A percentile compares a stretch with the other conserved stretches of the same genome.
Conservation (phyloP, 2,797 vertebrate genomes). For the Rhabdomys pumilio region DNA sequence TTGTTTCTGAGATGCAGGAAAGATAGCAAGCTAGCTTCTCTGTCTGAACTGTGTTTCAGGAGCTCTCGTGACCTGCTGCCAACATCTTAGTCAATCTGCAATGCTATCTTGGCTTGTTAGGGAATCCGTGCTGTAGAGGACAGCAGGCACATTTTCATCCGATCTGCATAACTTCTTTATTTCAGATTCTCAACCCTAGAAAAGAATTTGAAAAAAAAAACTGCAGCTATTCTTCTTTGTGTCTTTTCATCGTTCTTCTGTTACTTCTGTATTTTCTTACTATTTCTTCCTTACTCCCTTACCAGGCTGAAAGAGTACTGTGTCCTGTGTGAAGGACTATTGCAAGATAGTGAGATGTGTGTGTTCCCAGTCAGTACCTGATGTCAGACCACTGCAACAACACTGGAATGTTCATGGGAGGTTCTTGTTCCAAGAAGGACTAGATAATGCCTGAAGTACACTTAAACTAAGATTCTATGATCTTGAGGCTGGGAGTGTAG, state of each 20-base stretch:
- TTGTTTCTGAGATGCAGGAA: background rate
- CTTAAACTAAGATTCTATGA: conserved; percentile 16
- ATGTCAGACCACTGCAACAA: conserved; percentile 40
- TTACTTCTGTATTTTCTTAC: background rate
- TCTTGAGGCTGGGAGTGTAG: background rate
- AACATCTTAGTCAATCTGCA: background rate
- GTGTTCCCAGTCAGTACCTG: background rate
- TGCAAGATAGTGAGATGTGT: background rate
- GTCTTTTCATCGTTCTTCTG: background rate
- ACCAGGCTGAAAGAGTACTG: background rate
- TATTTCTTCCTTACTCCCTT: background rate
- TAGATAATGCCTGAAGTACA: background rate
- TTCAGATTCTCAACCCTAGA: conserved; percentile 24
- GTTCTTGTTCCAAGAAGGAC: background rate
- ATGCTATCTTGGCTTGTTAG: background rate
- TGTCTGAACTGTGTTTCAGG: background rate
- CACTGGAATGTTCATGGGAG: background rate
- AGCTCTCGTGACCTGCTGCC: background rate
- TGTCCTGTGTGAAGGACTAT: background rate
- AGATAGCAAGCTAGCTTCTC: background rate
- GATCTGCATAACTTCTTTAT: conserved; percentile 29
- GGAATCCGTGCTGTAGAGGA: background rate
- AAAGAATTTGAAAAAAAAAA: conserved; percentile 20
- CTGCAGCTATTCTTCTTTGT: background rate
- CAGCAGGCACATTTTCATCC: background rate